These are phyloP conservation scores for Alligator sinensis DNA, from an alignment of 2,113 vertebrate genomes.

Conservation along the genomic window DNA sequence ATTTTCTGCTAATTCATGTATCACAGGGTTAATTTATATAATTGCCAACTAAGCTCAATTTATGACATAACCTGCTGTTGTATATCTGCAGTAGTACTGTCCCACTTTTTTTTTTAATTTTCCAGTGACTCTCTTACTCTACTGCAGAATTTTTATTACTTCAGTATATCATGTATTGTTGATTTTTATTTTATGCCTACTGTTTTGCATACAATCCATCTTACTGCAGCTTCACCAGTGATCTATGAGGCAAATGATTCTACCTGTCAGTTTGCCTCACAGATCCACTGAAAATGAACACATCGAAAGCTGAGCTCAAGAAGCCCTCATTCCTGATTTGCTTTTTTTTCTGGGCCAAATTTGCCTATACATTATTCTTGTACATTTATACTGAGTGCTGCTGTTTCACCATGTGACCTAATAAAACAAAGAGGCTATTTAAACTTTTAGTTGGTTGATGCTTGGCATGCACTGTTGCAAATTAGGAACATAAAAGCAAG, in stretches of 20 bases:
- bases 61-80: slow-evolving; percentile 7
- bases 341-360: slow-evolving; percentile 6
- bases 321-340: not conserved
- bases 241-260: slow-evolving; percentile 68
- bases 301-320: slow-evolving; percentile 8
- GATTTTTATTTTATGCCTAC: slow-evolving; percentile 13
- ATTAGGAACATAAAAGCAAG: slow-evolving; percentile 5
- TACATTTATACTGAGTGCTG: not conserved
- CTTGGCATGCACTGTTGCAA: slow-evolving; percentile 21
- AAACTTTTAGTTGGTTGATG: slow-evolving; percentile 27
- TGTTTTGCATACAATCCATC: slow-evolving; percentile 57
- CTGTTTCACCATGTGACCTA: slow-evolving; percentile 7
- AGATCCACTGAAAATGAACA: slow-evolving; percentile 42
- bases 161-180: slow-evolving; percentile 21
- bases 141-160: slow-evolving; percentile 1
- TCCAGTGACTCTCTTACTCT: not conserved
- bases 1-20: not conserved
- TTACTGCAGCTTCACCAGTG: slow-evolving; percentile 42
- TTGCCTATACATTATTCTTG: slow-evolving; percentile 6
- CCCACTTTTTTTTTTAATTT: not conserved
- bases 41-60: slow-evolving; percentile 1
- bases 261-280: slow-evolving; percentile 55
- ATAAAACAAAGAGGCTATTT: not conserved
- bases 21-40: not conserved
- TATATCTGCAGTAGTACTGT: not conserved